phyloP scores from a whole-genome alignment of 2,113 vertebrate species.

The Brachypodius melanocephalos region DNA sequence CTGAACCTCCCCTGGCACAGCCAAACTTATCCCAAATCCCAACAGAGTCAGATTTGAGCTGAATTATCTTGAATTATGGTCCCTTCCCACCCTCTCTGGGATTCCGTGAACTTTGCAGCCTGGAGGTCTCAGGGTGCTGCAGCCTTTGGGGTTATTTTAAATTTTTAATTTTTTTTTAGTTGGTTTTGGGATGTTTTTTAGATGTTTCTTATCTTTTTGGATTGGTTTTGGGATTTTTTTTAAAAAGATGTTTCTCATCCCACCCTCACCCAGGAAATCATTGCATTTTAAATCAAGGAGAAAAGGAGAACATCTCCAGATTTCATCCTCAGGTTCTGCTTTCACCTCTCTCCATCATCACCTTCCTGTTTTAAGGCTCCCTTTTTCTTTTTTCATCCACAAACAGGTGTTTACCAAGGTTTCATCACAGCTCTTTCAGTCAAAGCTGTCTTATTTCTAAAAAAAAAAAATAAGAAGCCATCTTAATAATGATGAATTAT shows the following conservation, averaged over 20 bases:
- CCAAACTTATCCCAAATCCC: not conserved
- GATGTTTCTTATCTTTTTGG: too few relatives aligned
- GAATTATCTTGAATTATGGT: not conserved
- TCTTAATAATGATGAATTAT: too few relatives aligned
- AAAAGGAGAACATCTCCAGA: not conserved
- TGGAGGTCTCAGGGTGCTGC: not conserved
- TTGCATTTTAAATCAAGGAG: not conserved
- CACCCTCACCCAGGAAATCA: not conserved
- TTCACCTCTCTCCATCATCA: not conserved
- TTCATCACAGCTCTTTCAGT: too few relatives aligned
- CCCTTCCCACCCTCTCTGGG: not conserved
- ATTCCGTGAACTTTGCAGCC: not conserved
- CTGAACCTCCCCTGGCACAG: not conserved
- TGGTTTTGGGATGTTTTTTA: not conserved
- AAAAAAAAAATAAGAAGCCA: too few relatives aligned
- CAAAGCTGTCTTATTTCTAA: too few relatives aligned
- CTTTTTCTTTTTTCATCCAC: not conserved
- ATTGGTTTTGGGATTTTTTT: too few relatives aligned
- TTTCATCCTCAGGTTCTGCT: not conserved
- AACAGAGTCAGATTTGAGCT: not conserved
- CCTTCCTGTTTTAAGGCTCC: not conserved
- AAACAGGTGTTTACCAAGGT: too few relatives aligned
- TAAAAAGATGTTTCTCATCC: too few relatives aligned
- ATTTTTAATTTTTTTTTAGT: not conserved
- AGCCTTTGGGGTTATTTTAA: not conserved